These are phyloP conservation scores for Notodonta ziczac DNA, from an alignment of 2,888 invertebrate species.

Conservation along the genomic window DNA sequence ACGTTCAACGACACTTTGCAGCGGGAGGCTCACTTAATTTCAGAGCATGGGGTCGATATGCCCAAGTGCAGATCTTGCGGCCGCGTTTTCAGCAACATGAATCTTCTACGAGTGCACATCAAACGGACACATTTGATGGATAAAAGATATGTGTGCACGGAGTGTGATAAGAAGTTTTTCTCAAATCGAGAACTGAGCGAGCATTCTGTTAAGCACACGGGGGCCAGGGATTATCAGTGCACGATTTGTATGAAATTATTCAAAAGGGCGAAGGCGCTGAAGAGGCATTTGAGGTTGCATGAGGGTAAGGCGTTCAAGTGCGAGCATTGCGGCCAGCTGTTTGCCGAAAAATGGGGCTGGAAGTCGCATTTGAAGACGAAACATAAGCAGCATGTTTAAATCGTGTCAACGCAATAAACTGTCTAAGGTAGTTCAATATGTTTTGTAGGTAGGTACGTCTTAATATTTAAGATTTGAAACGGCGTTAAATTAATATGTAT, in stretches of 20 bases:
- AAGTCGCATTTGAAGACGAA: background rate
- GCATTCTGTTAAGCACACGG: background rate
- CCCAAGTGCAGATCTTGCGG: background rate
- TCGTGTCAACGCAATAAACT: background rate
- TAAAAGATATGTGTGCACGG: background rate
- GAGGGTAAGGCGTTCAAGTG: background rate
- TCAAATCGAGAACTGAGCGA: background rate
- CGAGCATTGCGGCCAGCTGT: background rate
- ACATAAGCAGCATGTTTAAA: background rate
- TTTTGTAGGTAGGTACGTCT: too few species aligned
- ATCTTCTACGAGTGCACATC: background rate
- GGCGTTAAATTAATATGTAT: too few species aligned
- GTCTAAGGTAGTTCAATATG: too few species aligned
- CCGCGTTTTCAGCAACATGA: background rate
- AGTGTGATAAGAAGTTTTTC: constrained; percentile 7
- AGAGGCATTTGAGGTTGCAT: constrained; percentile 3
- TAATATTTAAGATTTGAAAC: too few species aligned
- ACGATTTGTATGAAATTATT: background rate
- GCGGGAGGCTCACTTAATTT: background rate
- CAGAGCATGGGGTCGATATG: constrained; percentile 3
- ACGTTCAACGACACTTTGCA: background rate
- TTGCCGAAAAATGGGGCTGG: background rate
- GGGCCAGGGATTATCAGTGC: background rate
- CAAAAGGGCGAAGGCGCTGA: background rate
- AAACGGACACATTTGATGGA: constrained; percentile 4